Evolutionary conservation across 2,888 invertebrate genomes (phyloP), one percentile per base, ranked within the genome.

Genomic region (Metopia argyrocephala): DNA sequence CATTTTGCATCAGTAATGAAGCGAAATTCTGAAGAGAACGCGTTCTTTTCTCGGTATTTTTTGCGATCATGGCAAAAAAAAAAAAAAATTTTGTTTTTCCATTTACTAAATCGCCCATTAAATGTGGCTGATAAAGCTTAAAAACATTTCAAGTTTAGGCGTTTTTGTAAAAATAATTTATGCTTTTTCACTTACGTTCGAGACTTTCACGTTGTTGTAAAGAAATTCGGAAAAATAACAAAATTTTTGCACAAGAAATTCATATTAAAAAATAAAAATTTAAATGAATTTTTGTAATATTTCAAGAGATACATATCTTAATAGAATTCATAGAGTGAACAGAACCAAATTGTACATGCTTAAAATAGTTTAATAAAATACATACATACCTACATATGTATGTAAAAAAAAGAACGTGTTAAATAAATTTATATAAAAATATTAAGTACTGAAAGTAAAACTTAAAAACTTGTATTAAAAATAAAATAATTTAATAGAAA

Each of bases 1-100:
- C 61, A 61, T 81, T 78, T 78, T 68, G 81, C 78, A 81, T 78
- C 75, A 66, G 73, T 76, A 80, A 76, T 73, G 73, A 80, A 78
- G 65, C 61, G 62, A 78, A 81, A 78, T 78, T 70, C 48, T 74
- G 70, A 62, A 61, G 71, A 78, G 54, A 61, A 61, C 61, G 45
- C 28, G 27, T 54, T 76, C 71, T 61, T 66, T 70, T 48, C 5
- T 61, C 81, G 70, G 69, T 52, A 52, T 65, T 78, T 81, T 75
- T 81, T 75, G 74, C 78, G 81, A 81, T 81, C 81, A 78, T 78
- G 78, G 81, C 81, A 45, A 74, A 81, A 78, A 38, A 12, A 38
- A 3, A 12, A 12, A 12, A 12, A 3, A 38, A 73, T 38, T 65
- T 57, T 48, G 52, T 52, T 15, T 64, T 50, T 57, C 57, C 27